A percentile compares a stretch with the other conserved stretches of the same genome.
Conservation (phyloP, 2,797 vertebrate species). For the Microctenopoma steveboyesi region DNA sequence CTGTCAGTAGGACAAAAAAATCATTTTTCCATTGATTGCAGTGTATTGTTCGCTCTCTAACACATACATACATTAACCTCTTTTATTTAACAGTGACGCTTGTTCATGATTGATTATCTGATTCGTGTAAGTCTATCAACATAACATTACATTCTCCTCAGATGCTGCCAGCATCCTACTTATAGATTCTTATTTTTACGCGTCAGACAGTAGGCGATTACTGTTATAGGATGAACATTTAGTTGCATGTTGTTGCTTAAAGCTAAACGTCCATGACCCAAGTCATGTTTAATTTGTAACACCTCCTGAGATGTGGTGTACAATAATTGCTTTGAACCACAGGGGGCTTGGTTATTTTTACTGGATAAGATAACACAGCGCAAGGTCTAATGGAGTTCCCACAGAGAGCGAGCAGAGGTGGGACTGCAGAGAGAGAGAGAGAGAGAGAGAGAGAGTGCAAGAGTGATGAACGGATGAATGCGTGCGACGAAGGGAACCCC, state of each 20-base stretch:
- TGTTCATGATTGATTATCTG: conserved; percentile 17
- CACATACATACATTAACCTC: background rate
- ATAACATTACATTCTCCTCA: conserved; percentile 39
- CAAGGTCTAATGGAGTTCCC: conserved; percentile 70
- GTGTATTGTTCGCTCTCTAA: background rate
- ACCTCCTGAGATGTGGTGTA: conserved; percentile 63
- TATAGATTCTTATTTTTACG: background rate
- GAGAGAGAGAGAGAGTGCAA: background rate
- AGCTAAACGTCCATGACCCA: conserved; percentile 50
- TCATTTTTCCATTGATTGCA: conserved; percentile 14
- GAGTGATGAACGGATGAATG: background rate
- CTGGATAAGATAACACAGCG: conserved; percentile 68
- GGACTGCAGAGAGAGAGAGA: background rate
- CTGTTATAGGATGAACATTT: conserved; percentile 10
- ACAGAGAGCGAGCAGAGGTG: conserved; percentile 37
- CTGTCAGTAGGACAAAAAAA: conserved; percentile 33
- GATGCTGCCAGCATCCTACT: conserved; percentile 17
- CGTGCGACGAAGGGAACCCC: conserved; percentile 50
- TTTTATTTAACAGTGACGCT: conserved; percentile 16
- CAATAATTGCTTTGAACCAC: conserved; percentile 71
- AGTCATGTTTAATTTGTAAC: conserved; percentile 68
- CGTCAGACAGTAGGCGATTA: background rate
- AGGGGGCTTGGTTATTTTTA: conserved; percentile 62
- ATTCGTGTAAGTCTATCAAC: conserved; percentile 17
- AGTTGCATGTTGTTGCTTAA: conserved; percentile 33